A percentile compares a stretch with the other conserved stretches of the same genome.
Conservation (phyloP, 2,888 invertebrate genomes). For the Barypeithes pellucidus region DNA sequence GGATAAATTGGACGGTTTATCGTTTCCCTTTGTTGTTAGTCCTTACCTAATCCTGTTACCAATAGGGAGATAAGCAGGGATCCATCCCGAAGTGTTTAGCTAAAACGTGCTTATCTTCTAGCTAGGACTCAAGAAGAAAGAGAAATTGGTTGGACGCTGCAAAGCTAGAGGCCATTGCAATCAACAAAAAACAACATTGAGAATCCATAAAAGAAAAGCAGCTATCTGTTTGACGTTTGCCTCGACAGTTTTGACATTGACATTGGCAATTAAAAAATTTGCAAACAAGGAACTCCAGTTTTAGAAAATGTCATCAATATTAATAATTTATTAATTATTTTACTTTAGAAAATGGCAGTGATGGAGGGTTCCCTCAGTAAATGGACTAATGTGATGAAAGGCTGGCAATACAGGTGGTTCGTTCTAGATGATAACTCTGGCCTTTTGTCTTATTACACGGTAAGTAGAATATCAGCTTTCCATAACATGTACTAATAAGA, state of each 20-base stretch:
- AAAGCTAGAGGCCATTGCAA: too few species aligned
- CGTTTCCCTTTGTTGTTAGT: too few species aligned
- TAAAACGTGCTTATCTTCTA: too few species aligned
- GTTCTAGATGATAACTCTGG: slow-evolving; percentile 98
- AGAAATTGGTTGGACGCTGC: too few species aligned
- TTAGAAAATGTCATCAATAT: slow-evolving; percentile 9
- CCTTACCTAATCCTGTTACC: too few species aligned
- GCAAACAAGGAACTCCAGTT: slow-evolving; percentile 15
- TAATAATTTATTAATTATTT: slow-evolving; percentile 13
- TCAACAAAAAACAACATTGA: too few species aligned
- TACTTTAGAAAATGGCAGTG: slow-evolving; percentile 57
- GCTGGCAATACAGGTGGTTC: slow-evolving; percentile 99
- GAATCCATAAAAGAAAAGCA: too few species aligned
- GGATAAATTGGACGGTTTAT: too few species aligned
- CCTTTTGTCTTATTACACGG: slow-evolving; percentile 97
- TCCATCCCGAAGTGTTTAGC: too few species aligned
- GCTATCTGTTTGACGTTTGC: not conserved
- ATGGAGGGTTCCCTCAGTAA: slow-evolving; percentile 97
- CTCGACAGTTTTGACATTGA: slow-evolving; percentile 1
- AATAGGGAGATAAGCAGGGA: too few species aligned
- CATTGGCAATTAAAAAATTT: not conserved
- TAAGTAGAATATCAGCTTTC: slow-evolving; percentile 73
- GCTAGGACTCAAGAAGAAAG: too few species aligned
- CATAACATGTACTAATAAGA: not conserved
- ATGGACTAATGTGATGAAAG: slow-evolving; percentile 98